Evolutionary conservation across 2,113 vertebrate species (phyloP).

Genomic region (Eulemur rufifrons): DNA sequence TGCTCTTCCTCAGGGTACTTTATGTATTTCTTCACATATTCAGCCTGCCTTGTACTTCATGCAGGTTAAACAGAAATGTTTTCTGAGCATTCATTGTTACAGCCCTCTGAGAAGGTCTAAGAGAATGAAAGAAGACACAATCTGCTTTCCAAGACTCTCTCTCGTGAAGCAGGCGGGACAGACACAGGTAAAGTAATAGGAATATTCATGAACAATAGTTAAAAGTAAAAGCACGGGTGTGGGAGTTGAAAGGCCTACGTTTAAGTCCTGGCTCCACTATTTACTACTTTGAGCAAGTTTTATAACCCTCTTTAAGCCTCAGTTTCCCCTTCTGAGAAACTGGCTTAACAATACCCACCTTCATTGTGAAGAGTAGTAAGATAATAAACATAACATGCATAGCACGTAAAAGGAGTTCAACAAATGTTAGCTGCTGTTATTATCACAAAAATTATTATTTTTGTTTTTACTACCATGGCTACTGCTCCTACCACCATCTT

Average conservation of each 20-base stretch:
- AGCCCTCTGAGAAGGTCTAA: not conserved
- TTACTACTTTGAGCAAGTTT: not conserved
- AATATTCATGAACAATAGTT: not conserved
- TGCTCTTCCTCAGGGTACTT: not conserved
- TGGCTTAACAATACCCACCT: not conserved
- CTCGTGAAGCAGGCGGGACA: not conserved
- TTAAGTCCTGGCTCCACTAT: not conserved
- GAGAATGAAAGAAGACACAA: not conserved
- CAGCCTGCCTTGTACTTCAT: not conserved
- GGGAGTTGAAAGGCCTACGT: not conserved
- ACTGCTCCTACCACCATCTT: not conserved
- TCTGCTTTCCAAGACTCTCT: not conserved
- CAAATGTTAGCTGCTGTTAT: not conserved
- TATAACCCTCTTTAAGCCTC: not conserved
- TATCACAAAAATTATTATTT: not conserved
- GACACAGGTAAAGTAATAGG: not conserved
- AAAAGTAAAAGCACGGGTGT: not conserved
- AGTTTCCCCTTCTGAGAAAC: conserved; percentile 33
- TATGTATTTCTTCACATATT: not conserved
- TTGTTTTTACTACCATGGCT: not conserved
- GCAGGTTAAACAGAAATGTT: not conserved
- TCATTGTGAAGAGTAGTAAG: not conserved
- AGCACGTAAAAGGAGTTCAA: not conserved
- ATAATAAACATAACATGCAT: not conserved
- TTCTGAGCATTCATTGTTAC: not conserved